phyloP scores from a whole-genome alignment of 2,113 vertebrate genomes.

The Solea solea region DNA sequence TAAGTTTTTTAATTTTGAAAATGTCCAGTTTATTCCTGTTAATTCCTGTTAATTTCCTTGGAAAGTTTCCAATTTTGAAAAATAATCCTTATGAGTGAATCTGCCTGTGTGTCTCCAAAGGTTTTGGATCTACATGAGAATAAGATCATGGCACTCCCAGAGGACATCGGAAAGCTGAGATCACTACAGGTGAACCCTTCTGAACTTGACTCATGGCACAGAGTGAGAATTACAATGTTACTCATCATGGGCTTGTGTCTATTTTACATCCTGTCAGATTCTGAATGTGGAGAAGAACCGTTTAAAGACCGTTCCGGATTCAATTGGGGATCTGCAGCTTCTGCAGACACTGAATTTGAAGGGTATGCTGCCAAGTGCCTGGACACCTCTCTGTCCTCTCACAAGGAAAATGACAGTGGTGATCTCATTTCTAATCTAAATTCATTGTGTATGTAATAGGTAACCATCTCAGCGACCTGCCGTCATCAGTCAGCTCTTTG shows the following conservation, averaged over 20 bases:
- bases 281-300: constrained; percentile 91
- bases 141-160: constrained; percentile 87
- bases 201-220: background rate
- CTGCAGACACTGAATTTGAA: constrained; percentile 92
- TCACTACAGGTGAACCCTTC: constrained; percentile 69
- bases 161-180: constrained; percentile 86
- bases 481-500: constrained; percentile 76
- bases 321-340: constrained; percentile 84
- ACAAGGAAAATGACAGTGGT: background rate
- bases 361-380: constrained; percentile 77
- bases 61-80: no score
- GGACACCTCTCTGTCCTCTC: no score
- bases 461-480: constrained; percentile 88
- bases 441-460: constrained; percentile 66
- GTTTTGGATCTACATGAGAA: constrained; percentile 95
- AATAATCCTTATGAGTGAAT: no score
- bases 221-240: background rate
- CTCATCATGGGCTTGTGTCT: background rate
- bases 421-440: background rate
- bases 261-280: constrained; percentile 81
- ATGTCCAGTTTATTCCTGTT: no score
- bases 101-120: constrained; percentile 67
- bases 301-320: constrained; percentile 86
- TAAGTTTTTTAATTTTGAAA: no score
- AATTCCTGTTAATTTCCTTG: no score